Percentiles rank a stretch among this genome's conserved stretches.
Conservation (phyloP, 30 jellyfish, hydroid and myxozoan species). For the Nemopilema nomurai region DNA sequence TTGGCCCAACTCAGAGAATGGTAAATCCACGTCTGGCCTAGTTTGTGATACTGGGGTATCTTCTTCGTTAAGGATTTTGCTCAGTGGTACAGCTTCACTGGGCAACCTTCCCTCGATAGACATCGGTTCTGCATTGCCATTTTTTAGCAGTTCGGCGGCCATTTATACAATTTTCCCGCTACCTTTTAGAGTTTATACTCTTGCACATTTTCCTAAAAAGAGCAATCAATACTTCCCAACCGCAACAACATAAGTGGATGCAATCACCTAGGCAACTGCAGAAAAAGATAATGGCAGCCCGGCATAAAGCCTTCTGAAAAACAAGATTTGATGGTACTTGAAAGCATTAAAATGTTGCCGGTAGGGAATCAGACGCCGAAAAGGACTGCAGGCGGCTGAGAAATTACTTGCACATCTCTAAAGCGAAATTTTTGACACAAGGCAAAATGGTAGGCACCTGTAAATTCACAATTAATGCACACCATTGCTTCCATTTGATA, state of each 20-base stretch:
- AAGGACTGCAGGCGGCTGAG: too few species aligned
- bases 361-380: too few species aligned
- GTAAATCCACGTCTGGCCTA: not conserved
- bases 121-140: slow-evolving; percentile 4
- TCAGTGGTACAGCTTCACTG: slow-evolving; percentile 21
- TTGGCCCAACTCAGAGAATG: not conserved
- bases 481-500: too few species aligned
- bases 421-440: too few species aligned
- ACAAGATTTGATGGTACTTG: too few species aligned
- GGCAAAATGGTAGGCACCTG: too few species aligned
- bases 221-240: not conserved
- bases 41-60: not conserved
- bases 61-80: not conserved
- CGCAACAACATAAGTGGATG: not conserved
- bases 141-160: not conserved
- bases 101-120: slow-evolving; percentile 23
- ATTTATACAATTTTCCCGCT: not conserved
- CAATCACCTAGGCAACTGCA: not conserved
- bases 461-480: too few species aligned
- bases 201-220: not conserved
- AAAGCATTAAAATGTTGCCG: too few species aligned
- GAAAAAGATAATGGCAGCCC: not conserved
- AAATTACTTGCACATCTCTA: too few species aligned
- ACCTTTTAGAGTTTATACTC: not conserved
- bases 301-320: not conserved